phyloP scores from a whole-genome alignment of 2,113 vertebrate species.

The Oncorhynchus keta region DNA sequence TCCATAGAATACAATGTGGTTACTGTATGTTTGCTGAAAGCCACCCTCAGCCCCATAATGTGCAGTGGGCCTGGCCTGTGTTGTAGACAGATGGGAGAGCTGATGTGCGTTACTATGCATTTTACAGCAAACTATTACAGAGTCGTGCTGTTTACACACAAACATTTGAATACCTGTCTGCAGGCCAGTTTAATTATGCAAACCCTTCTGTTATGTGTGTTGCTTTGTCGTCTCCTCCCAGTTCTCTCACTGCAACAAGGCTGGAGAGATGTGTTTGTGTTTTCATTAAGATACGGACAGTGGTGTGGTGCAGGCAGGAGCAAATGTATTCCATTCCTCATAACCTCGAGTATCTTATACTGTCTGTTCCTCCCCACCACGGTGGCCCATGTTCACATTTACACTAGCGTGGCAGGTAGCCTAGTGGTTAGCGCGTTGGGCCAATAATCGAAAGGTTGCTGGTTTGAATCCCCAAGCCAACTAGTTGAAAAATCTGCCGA shows the following conservation, averaged over 20 bases:
- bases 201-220: slow-evolving; percentile 78
- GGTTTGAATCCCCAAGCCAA: too few species aligned
- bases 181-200: slow-evolving; percentile 83
- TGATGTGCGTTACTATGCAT: slow-evolving; percentile 79
- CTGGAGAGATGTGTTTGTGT: slow-evolving; percentile 73
- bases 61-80: slow-evolving; percentile 46
- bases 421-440: too few species aligned
- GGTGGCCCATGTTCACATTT: slow-evolving; percentile 18
- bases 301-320: slow-evolving; percentile 47
- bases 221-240: slow-evolving; percentile 76
- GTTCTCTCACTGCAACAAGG: slow-evolving; percentile 53
- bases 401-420: too few species aligned
- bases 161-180: slow-evolving; percentile 83
- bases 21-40: slow-evolving; percentile 42
- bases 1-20: neutral
- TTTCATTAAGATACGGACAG: slow-evolving; percentile 77
- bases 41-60: slow-evolving; percentile 23
- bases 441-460: too few species aligned
- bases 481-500: too few species aligned
- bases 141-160: slow-evolving; percentile 78
- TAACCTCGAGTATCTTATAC: slow-evolving; percentile 59
- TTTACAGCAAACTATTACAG: slow-evolving; percentile 84
- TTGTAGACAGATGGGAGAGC: slow-evolving; percentile 77
- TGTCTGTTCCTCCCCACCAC: slow-evolving; percentile 46
- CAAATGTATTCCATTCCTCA: slow-evolving; percentile 39